Evolutionary conservation across 1,140 invertebrate species (phyloP).

Genomic region (Zaprionus vittiger): DNA sequence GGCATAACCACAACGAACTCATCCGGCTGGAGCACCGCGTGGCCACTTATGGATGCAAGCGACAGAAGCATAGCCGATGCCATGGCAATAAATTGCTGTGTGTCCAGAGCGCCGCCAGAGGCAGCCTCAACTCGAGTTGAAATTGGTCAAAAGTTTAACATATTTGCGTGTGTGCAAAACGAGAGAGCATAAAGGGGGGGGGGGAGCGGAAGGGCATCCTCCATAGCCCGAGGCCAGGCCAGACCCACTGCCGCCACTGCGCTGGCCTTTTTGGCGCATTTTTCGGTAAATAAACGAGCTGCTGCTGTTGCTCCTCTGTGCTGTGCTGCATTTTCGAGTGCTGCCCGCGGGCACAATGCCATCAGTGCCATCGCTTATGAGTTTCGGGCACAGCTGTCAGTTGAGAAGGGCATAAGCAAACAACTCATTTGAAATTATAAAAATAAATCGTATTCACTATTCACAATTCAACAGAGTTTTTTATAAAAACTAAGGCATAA

Average conservation of each 20-base stretch:
- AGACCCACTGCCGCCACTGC: slow-evolving; percentile 1
- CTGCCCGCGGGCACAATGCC: slow-evolving; percentile 8
- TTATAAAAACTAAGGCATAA: slow-evolving; percentile 50
- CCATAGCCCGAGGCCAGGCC: not conserved
- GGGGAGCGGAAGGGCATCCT: not conserved
- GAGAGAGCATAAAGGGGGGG: not conserved
- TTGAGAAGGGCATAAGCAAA: slow-evolving; percentile 29
- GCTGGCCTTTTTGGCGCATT: slow-evolving; percentile 61
- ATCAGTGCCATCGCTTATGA: not conserved
- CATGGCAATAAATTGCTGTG: slow-evolving; percentile 79
- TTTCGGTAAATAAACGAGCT: slow-evolving; percentile 63
- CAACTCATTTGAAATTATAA: slow-evolving; percentile 46
- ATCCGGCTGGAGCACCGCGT: slow-evolving; percentile 63
- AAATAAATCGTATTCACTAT: slow-evolving; percentile 45
- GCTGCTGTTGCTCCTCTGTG: not conserved
- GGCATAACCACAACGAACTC: slow-evolving; percentile 64
- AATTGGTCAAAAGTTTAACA: slow-evolving; percentile 83
- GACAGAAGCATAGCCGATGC: slow-evolving; percentile 56
- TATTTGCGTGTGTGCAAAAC: slow-evolving; percentile 73
- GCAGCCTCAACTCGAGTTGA: slow-evolving; percentile 71
- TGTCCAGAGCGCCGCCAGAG: slow-evolving; percentile 35
- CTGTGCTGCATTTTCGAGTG: slow-evolving; percentile 51
- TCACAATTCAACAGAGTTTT: slow-evolving; percentile 52
- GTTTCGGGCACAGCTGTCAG: slow-evolving; percentile 1
- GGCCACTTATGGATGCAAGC: slow-evolving; percentile 66